Evolutionary conservation across 2,797 vertebrate species (phyloP).

Genomic region (Petrocephalus schoutedeni): DNA sequence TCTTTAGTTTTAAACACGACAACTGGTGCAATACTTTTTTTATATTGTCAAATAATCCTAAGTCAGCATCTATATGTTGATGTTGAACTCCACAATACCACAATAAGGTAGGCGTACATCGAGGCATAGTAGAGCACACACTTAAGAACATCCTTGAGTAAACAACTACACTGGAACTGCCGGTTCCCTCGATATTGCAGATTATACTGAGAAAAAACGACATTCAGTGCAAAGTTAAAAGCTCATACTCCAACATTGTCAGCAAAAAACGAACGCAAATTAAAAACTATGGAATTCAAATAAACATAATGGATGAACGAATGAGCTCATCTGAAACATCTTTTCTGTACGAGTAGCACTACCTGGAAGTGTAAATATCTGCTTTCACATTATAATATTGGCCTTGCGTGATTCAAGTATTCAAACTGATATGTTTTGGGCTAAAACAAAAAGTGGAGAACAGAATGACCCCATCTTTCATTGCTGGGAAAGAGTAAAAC

Average conservation of each 20-base stretch:
- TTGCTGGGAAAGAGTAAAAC: constrained; percentile 74
- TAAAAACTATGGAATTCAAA: constrained; percentile 72
- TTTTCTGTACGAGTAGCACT: constrained; percentile 85
- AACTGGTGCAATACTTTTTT: constrained; percentile 93
- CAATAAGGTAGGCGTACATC: constrained; percentile 87
- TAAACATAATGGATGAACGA: constrained; percentile 82
- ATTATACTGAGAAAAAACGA: constrained; percentile 78
- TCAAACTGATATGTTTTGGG: constrained; percentile 99
- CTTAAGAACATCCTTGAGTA: constrained; percentile 93
- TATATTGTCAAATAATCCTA: constrained; percentile 80
- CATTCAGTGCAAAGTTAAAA: constrained; percentile 94
- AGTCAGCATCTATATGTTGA: constrained; percentile 83
- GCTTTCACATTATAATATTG: constrained; percentile 99
- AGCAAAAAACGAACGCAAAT: constrained; percentile 30
- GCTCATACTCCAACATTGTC: constrained; percentile 32
- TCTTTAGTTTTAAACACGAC: constrained; percentile 89
- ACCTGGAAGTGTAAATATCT: constrained; percentile 97
- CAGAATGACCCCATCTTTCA: constrained; percentile 75
- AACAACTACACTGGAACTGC: constrained; percentile 92
- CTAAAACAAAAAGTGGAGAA: constrained; percentile 97
- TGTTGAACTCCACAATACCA: constrained; percentile 84
- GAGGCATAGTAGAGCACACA: constrained; percentile 93
- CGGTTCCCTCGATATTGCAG: constrained; percentile 79
- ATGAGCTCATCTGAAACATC: constrained; percentile 82
- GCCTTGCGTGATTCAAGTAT: constrained; percentile 99